These are phyloP conservation scores for Hoplostethus mediterraneus DNA, from an alignment of 2,797 vertebrate species.

Conservation along the genomic window DNA sequence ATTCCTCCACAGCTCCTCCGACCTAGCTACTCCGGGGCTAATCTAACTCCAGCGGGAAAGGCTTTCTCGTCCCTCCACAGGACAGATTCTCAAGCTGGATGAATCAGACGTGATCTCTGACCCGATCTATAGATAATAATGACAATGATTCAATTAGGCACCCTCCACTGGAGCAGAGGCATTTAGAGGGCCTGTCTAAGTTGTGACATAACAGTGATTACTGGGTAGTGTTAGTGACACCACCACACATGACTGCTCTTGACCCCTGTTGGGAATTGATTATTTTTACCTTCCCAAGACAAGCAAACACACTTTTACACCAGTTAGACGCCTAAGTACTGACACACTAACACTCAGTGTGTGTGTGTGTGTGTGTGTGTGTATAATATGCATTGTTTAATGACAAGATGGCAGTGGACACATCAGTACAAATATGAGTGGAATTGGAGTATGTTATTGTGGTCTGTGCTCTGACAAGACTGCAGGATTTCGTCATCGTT, in stretches of 20 bases:
- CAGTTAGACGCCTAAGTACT: no score
- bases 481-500: neutral
- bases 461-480: neutral
- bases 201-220: slow-evolving; percentile 26
- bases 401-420: slow-evolving; percentile 22
- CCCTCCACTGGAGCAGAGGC: slow-evolving; percentile 2
- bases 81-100: neutral
- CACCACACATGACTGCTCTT: slow-evolving; percentile 17
- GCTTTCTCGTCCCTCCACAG: neutral
- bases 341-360: no score
- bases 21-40: slow-evolving; percentile 2
- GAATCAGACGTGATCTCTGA: slow-evolving; percentile 61
- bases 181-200: slow-evolving; percentile 38
- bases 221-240: slow-evolving; percentile 11
- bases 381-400: slow-evolving; percentile 21
- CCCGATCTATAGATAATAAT: slow-evolving; percentile 54
- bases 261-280: slow-evolving; percentile 5
- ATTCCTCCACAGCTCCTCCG: slow-evolving; percentile 15
- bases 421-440: slow-evolving; percentile 43
- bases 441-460: slow-evolving; percentile 9
- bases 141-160: slow-evolving; percentile 44
- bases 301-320: slow-evolving; percentile 2
- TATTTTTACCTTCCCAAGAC: neutral
- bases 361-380: slow-evolving; percentile 19
- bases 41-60: neutral